phyloP scores from a whole-genome alignment of 1,140 invertebrate genomes.

The Papilio glaucus region DNA sequence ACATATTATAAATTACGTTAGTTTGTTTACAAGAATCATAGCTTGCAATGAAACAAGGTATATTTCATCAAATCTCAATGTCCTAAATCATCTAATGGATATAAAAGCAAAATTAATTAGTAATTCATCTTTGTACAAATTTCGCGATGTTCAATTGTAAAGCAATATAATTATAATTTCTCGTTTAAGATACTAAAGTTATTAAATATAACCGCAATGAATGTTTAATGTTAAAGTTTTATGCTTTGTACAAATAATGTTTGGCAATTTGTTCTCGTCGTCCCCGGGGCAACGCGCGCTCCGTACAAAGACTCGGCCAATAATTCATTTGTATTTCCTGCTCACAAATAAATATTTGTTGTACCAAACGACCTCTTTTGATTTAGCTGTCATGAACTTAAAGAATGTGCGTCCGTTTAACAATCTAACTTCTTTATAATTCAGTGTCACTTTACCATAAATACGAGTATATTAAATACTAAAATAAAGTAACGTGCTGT shows the following conservation, averaged over 20 bases:
- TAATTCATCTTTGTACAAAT: not conserved
- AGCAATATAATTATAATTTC: not conserved
- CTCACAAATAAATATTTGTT: constrained; percentile 18
- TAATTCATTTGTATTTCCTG: constrained; percentile 21
- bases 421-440: not conserved
- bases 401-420: not conserved
- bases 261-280: constrained; percentile 25
- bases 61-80: too few species aligned
- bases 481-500: too few species aligned
- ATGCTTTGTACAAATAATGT: constrained; percentile 25
- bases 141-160: not conserved
- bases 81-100: too few species aligned
- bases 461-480: not conserved
- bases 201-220: not conserved
- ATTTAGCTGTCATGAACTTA: constrained; percentile 6
- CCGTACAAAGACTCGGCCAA: not conserved
- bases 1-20: too few species aligned
- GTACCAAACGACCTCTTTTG: constrained; percentile 19
- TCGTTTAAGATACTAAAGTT: not conserved
- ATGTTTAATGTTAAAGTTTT: constrained; percentile 2
- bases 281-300: not conserved
- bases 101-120: not conserved
- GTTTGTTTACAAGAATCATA: too few species aligned
- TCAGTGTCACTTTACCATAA: not conserved
- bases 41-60: too few species aligned